A percentile compares a stretch with the other conserved stretches of the same genome.
Conservation (phyloP, 2,797 vertebrate species). For the Allobates femoralis region DNA sequence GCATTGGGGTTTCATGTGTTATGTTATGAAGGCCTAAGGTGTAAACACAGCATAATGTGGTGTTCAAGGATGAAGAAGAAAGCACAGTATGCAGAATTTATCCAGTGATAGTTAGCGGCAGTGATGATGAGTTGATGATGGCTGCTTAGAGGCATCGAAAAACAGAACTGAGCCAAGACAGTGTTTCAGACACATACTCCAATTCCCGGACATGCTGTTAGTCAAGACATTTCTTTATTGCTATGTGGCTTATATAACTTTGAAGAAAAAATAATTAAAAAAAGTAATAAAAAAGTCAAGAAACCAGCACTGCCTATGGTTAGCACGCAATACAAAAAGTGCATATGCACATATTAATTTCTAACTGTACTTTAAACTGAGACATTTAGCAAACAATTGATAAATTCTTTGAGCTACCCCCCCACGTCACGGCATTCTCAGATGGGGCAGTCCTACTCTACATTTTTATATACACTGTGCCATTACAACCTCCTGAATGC, state of each 20-base stretch:
- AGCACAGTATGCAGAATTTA: constrained; percentile 18
- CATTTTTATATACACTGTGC: too few species aligned
- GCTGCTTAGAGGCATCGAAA: constrained; percentile 32
- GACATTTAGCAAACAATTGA: too few species aligned
- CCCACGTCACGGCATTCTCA: too few species aligned
- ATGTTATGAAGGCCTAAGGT: constrained; percentile 6
- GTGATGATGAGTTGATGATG: constrained; percentile 22
- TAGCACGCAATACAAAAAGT: too few species aligned
- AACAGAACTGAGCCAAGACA: constrained; percentile 4
- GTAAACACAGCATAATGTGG: neutral
- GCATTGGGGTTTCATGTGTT: constrained; percentile 10
- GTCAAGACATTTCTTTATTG: neutral
- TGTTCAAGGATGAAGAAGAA: constrained; percentile 22
- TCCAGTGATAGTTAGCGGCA: constrained; percentile 40
- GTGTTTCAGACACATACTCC: constrained; percentile 14
- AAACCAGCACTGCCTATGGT: too few species aligned
- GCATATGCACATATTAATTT: too few species aligned
- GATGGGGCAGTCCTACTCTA: too few species aligned
- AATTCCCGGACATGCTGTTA: neutral
- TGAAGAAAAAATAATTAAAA: neutral
- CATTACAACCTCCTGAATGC: too few species aligned
- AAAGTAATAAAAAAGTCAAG: too few species aligned
- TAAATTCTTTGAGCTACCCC: too few species aligned
- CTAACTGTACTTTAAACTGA: too few species aligned
- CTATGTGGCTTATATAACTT: neutral